A percentile compares a stretch with the other conserved stretches of the same genome.
Evolutionary conservation across 2,113 vertebrate species (phyloP).

Genomic region (Ctenodactylus gundi): DNA sequence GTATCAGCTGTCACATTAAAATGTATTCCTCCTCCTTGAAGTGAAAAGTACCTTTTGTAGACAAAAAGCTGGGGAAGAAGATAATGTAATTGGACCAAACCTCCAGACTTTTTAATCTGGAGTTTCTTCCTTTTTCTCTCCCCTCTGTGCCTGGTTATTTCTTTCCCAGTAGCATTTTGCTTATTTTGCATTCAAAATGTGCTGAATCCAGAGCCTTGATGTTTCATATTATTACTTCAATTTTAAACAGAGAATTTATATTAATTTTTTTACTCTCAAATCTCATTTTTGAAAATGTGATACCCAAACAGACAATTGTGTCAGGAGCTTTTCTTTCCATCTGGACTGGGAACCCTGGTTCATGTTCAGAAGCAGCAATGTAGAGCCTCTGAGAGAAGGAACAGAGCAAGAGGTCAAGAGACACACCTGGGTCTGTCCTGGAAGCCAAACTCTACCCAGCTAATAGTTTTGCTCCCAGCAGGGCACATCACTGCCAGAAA

Average conservation of each 20-base stretch:
- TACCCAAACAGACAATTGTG: not conserved
- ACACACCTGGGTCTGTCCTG: not conserved
- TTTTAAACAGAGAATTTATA: constrained; percentile 45
- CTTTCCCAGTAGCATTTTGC: constrained; percentile 21
- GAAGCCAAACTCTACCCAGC: not conserved
- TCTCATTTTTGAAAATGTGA: not conserved
- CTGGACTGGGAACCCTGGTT: not conserved
- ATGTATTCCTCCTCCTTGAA: constrained; percentile 62
- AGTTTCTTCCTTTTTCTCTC: not conserved
- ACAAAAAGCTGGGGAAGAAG: constrained; percentile 52
- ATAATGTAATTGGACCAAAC: constrained; percentile 60
- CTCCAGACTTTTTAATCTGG: constrained; percentile 62
- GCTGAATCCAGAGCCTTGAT: not conserved
- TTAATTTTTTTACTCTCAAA: not conserved
- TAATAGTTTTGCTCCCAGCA: rapidly evolving
- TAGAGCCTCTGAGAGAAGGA: not conserved
- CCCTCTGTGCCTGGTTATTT: constrained; percentile 26
- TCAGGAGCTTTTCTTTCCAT: not conserved
- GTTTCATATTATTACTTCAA: constrained; percentile 9
- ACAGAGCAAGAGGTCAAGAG: not conserved
- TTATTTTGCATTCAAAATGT: constrained; percentile 66
- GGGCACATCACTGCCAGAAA: not conserved
- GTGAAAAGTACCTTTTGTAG: constrained; percentile 52
- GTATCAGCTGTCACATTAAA: constrained; percentile 65
- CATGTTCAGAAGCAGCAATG: not conserved